Percentiles rank a stretch among this genome's conserved stretches.
Evolutionary conservation across 2,797 vertebrate species (phyloP).

Genomic region (Kryptolebias ocellatus): DNA sequence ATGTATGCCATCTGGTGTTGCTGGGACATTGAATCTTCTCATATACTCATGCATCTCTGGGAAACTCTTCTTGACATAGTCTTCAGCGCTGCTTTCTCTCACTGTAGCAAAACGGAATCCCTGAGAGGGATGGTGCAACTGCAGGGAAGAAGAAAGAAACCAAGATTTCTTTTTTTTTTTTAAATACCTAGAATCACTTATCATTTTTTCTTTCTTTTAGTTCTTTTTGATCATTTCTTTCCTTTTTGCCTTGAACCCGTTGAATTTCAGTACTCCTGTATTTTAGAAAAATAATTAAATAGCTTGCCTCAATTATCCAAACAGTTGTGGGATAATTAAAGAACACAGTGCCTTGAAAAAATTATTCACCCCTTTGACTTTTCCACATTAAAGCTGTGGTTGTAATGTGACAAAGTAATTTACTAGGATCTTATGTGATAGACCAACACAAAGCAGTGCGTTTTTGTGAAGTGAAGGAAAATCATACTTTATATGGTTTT

Average conservation of each 20-base stretch:
- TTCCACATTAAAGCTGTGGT: no score
- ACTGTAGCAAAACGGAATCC: constrained; percentile 98
- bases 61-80: constrained; percentile 97
- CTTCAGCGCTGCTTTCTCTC: constrained; percentile 95
- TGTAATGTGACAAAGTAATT: no score
- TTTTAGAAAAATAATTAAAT: constrained; percentile 21
- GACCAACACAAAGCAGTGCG: no score
- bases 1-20: constrained; percentile 91
- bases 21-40: constrained; percentile 94
- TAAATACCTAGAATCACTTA: constrained; percentile 8
- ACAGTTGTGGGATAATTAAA: no score
- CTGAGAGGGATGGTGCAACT: constrained; percentile 98
- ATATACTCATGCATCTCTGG: constrained; percentile 99
- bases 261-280: not conserved
- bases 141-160: constrained; percentile 47
- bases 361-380: no score
- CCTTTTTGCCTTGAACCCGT: not conserved
- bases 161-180: constrained; percentile 5
- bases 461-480: no score
- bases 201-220: constrained; percentile 1
- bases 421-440: no score
- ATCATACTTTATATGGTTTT: no score
- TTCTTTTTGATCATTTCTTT: not conserved
- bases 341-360: no score
- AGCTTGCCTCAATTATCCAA: not conserved